A percentile compares a stretch with the other conserved stretches of the same genome.
These are phyloP conservation scores for Xenus cinereus DNA, from an alignment of 2,113 vertebrate genomes.

Conservation along the genomic window DNA sequence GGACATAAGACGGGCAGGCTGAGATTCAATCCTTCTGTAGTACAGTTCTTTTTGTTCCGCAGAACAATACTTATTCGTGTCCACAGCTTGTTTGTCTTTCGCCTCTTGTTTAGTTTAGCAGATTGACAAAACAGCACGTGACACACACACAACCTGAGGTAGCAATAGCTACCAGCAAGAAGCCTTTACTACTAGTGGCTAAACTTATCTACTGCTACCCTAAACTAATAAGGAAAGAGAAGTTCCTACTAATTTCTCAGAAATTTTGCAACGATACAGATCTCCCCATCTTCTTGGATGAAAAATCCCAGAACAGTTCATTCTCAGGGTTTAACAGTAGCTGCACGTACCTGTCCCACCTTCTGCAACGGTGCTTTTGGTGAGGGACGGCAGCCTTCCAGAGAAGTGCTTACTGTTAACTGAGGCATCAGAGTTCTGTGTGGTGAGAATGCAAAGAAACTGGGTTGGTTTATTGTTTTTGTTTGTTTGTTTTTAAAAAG, in stretches of 20 bases:
- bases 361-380: accelerated
- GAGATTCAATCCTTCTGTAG: not conserved
- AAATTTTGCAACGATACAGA: not conserved
- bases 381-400: not conserved
- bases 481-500: not conserved
- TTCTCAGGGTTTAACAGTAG: not conserved
- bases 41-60: not conserved
- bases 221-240: not conserved
- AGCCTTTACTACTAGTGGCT: not conserved
- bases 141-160: not conserved
- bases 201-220: not conserved
- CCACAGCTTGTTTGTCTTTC: not conserved
- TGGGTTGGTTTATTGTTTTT: not conserved
- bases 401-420: not conserved
- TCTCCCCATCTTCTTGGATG: not conserved
- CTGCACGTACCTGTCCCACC: accelerated
- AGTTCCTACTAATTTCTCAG: not conserved
- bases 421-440: no score
- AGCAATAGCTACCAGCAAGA: not conserved
- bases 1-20: accelerated
- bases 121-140: not conserved
- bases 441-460: not conserved
- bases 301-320: not conserved
- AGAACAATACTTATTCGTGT: accelerated
- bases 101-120: not conserved